A percentile compares a stretch with the other conserved stretches of the same genome.
Evolutionary conservation across 2,888 invertebrate genomes (phyloP).

Genomic region (Cheilosia vernalis): DNA sequence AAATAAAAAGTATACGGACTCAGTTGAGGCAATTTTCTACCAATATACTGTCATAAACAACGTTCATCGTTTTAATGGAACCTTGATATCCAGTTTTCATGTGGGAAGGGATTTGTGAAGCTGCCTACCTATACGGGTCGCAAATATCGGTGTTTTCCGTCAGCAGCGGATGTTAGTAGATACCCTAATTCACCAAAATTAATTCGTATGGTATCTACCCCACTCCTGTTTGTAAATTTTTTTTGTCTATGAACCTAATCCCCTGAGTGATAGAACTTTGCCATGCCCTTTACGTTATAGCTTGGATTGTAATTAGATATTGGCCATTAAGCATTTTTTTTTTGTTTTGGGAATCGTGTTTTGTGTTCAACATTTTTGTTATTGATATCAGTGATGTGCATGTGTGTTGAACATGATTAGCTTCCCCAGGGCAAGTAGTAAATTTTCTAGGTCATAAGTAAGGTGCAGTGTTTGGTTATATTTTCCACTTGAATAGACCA

Average conservation of each 20-base stretch:
- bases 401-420: constrained; percentile 54
- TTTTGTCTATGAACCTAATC: constrained; percentile 40
- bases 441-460: constrained; percentile 62
- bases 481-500: constrained; percentile 28
- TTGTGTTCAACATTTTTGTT: not conserved
- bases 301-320: constrained; percentile 50
- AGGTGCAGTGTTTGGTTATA: constrained; percentile 27
- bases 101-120: constrained; percentile 83
- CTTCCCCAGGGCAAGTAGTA: constrained; percentile 25
- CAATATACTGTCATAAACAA: not conserved
- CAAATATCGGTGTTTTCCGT: constrained; percentile 81
- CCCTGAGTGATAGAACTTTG: constrained; percentile 44
- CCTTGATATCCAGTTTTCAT: constrained; percentile 79
- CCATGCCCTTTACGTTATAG: constrained; percentile 16
- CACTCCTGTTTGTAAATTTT: constrained; percentile 15
- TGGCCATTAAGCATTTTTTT: constrained; percentile 11
- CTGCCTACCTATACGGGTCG: constrained; percentile 82
- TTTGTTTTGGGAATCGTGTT: constrained; percentile 14
- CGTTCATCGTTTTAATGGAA: constrained; percentile 43
- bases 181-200: constrained; percentile 73
- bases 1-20: constrained; percentile 12
- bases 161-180: constrained; percentile 81
- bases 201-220: constrained; percentile 48
- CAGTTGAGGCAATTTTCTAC: not conserved
- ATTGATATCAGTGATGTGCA: constrained; percentile 10